These are phyloP conservation scores for Macrotus californicus DNA, from an alignment of 2,113 vertebrate genomes.

Conservation along the genomic window DNA sequence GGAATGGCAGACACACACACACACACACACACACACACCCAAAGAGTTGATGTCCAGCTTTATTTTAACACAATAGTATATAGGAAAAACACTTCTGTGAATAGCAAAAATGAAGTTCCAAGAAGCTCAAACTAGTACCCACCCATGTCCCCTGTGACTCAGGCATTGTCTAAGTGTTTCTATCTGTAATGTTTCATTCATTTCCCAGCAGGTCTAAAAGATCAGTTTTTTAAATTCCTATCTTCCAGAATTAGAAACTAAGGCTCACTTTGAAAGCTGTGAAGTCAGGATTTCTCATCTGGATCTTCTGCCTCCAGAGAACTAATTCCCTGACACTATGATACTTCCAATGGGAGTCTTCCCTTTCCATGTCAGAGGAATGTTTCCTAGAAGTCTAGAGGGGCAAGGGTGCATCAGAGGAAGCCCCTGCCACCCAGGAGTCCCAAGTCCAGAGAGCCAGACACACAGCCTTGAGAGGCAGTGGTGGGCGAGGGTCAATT, in stretches of 20 bases:
- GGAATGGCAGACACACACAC: not conserved
- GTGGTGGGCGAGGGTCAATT: not conserved
- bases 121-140: not conserved
- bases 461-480: not conserved
- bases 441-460: not conserved
- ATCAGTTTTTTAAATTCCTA: not conserved
- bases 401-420: accelerated
- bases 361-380: not conserved
- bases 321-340: not conserved
- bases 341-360: not conserved
- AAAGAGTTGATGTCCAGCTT: not conserved
- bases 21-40: not conserved
- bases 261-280: not conserved
- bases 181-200: not conserved
- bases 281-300: not conserved
- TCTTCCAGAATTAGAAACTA: not conserved
- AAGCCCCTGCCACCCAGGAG: not conserved
- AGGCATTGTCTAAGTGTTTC: not conserved
- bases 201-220: not conserved
- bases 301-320: not conserved
- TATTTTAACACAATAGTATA: not conserved
- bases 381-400: not conserved
- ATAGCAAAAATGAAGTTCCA: not conserved
- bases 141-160: not conserved
- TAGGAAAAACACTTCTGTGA: not conserved